Conservation (phyloP, 2,113 vertebrate species). For the Pangasianodon gigas region DNA sequence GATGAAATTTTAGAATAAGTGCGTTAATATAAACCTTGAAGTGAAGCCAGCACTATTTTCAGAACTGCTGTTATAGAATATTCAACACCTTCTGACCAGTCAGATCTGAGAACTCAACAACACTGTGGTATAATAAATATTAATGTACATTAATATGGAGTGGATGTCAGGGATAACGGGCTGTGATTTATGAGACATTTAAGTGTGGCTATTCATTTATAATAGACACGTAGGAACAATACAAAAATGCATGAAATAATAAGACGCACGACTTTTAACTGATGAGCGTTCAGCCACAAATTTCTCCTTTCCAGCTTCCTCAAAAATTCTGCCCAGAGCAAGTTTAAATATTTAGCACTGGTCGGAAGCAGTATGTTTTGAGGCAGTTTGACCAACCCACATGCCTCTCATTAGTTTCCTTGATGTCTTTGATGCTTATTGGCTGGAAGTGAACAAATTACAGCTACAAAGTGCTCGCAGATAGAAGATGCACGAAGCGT, state of each 20-base stretch:
- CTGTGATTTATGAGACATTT: neutral
- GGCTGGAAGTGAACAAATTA: slow-evolving; percentile 26
- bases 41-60: neutral
- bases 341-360: neutral
- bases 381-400: neutral
- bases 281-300: neutral
- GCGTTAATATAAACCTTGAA: neutral
- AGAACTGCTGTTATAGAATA: neutral
- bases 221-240: neutral
- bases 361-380: neutral
- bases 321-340: neutral
- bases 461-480: neutral
- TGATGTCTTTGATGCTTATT: neutral
- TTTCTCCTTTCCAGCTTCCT: neutral
- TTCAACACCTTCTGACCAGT: neutral
- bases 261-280: neutral
- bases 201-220: neutral
- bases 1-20: neutral
- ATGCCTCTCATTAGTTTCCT: neutral
- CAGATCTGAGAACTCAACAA: neutral
- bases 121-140: neutral
- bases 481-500: slow-evolving; percentile 13
- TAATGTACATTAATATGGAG: neutral
- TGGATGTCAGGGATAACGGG: neutral
- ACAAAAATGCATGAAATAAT: neutral